Conservation (phyloP, 2,888 invertebrate genomes). For the Heliconius charithonia region DNA sequence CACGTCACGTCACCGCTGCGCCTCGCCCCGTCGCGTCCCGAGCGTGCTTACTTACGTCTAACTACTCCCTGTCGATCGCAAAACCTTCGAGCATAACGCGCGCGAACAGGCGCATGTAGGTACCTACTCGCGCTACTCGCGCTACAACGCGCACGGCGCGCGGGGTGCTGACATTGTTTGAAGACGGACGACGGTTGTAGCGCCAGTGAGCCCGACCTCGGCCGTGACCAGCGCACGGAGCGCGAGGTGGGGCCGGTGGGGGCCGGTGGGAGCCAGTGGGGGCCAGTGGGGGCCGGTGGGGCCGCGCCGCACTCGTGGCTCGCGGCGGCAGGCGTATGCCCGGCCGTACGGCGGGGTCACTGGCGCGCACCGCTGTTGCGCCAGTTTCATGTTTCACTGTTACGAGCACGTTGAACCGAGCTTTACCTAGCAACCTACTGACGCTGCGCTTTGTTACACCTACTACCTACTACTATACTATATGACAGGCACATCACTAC, state of each 20-base stretch:
- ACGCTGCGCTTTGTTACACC: background rate
- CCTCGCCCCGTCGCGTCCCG: constrained; percentile 36
- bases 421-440: constrained; percentile 22
- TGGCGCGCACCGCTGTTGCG: constrained; percentile 36
- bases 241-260: too few relatives aligned
- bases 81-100: constrained; percentile 32
- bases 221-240: too few relatives aligned
- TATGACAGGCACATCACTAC: background rate
- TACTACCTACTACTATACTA: background rate
- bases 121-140: too few relatives aligned
- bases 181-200: constrained; percentile 7
- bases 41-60: constrained; percentile 15
- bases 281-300: constrained; percentile 40
- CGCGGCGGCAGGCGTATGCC: constrained; percentile 11
- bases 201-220: constrained; percentile 17
- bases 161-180: background rate
- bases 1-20: constrained; percentile 41
- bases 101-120: background rate
- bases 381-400: constrained; percentile 37
- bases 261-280: too few relatives aligned
- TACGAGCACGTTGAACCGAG: constrained; percentile 14
- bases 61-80: background rate
- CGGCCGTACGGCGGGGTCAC: constrained; percentile 35
- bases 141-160: background rate
- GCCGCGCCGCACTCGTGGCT: constrained; percentile 43